Percentiles rank a stretch among this genome's conserved stretches.
phyloP scores from a whole-genome alignment of 2,113 vertebrate genomes.

The Forbesichthys agassizii region DNA sequence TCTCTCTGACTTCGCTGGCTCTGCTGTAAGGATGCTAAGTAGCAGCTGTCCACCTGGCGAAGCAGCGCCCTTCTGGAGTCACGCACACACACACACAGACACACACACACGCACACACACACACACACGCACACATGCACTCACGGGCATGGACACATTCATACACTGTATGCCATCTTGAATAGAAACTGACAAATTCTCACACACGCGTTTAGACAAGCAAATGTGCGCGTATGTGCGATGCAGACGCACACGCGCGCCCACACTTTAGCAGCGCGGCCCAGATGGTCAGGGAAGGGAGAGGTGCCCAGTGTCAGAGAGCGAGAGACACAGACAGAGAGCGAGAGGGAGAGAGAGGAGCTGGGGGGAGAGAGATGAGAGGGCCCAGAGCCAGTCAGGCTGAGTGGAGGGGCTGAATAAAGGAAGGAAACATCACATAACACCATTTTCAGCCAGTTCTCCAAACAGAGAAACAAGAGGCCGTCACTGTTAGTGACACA shows the following conservation, averaged over 20 bases:
- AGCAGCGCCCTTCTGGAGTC: slow-evolving; percentile 61
- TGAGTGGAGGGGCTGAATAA: slow-evolving; percentile 55
- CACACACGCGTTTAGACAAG: neutral
- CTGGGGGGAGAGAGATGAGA: slow-evolving; percentile 17
- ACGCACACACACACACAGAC: slow-evolving; percentile 37
- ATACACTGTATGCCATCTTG: neutral
- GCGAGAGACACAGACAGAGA: slow-evolving; percentile 36
- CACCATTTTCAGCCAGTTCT: slow-evolving; percentile 27
- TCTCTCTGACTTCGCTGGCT: slow-evolving; percentile 65
- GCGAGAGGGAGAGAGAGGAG: slow-evolving; percentile 30
- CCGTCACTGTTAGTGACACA: slow-evolving; percentile 39
- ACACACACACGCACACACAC: slow-evolving; percentile 21
- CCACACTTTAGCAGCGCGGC: slow-evolving; percentile 47
- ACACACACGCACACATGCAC: slow-evolving; percentile 16
- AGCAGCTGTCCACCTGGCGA: slow-evolving; percentile 80
- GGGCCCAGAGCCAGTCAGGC: slow-evolving; percentile 42
- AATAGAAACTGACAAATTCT: neutral
- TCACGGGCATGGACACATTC: neutral
- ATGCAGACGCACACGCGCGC: slow-evolving; percentile 4
- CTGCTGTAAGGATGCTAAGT: slow-evolving; percentile 69
- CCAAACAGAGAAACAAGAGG: slow-evolving; percentile 46
- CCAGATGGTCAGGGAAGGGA: slow-evolving; percentile 75
- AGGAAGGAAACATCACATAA: slow-evolving; percentile 59
- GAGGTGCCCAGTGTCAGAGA: slow-evolving; percentile 66
- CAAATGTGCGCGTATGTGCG: neutral